Evolutionary conservation across 2,797 vertebrate species (phyloP), one percentile per base, ranked within the genome.

Genomic region (Clarias platycephalus): DNA sequence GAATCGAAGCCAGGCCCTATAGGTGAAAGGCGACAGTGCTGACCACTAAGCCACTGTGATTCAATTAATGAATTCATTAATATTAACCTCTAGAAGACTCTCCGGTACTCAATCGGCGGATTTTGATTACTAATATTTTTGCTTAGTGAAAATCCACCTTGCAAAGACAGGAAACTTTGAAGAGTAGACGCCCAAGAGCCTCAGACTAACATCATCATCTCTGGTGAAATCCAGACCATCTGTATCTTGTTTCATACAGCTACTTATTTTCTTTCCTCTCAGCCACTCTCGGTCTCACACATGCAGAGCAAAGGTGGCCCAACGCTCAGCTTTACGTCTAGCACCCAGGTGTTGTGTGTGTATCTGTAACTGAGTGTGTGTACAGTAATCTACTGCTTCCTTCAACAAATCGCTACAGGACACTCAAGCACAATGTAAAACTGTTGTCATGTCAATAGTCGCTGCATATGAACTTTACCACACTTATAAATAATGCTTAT

Each of bases 331-430:
- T 70, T 87, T 84, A 63, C 31, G 24, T 63, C 57, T 53, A 31
- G 68, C 71, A 64, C 58, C 66, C 64, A 84, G 83, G 66, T 84
- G 67, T 58, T 79, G 20, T 63, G n/a, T 68, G 57, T 70, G 57
- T 71, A 60, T 74, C 10, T 63, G 84, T 76, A 31, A 6, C 5
- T 70, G 49, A 53, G 53, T 82, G 15, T 44, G 80, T 63, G 22
- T 60, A n/a, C 31, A 60, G 57, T 78, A 78, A 60, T 78, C 57
- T 13, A 24, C 72, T 68, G 24, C 12, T 63, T 40, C 71, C 10
- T 12, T 37, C 28, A 4, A 13, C 53, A 49, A 12, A 57, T 84
- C n/a, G 28, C 34, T 57, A 49, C 18, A 82, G 44, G 24, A 53
- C 31, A 24, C 22, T 53, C 15, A 81, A 63, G 57, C 22, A 60